These are phyloP conservation scores for Caloenas nicobarica DNA, from an alignment of 2,113 vertebrate species.

Conservation along the genomic window DNA sequence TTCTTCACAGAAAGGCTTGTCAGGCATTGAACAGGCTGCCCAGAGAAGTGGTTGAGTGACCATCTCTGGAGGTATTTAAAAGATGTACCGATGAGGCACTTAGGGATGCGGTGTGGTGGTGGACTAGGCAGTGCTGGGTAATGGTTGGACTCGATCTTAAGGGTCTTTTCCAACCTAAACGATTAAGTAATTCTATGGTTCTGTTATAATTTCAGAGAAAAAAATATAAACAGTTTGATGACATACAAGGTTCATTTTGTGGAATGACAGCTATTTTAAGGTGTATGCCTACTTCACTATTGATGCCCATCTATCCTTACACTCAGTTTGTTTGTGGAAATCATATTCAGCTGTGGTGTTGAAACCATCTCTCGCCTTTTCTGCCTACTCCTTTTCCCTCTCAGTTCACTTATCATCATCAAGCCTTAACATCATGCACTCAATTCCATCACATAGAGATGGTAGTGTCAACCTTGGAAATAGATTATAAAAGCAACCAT, in stretches of 20 bases:
- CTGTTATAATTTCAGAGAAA: not conserved
- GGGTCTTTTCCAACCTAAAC: no score
- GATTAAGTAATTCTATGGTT: no score
- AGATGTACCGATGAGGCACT: no score
- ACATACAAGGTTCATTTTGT: not conserved
- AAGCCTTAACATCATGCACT: not conserved
- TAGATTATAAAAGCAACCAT: not conserved
- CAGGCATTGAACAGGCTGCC: no score
- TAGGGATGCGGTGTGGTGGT: no score
- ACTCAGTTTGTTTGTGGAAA: not conserved
- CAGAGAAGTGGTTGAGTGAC: no score
- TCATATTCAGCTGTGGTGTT: not conserved
- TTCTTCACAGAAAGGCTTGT: no score
- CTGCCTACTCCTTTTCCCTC: not conserved
- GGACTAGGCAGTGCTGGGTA: no score
- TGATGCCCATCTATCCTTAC: not conserved
- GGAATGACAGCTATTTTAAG: not conserved
- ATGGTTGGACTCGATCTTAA: no score
- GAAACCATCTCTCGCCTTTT: not conserved
- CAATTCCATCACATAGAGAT: not conserved
- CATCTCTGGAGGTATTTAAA: no score
- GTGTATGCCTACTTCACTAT: not conserved
- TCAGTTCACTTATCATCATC: not conserved
- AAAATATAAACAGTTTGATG: not conserved
- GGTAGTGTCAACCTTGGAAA: not conserved